These are phyloP conservation scores for Tenualosa thibaudeaui DNA, from an alignment of 2,797 vertebrate species.

Conservation along the genomic window DNA sequence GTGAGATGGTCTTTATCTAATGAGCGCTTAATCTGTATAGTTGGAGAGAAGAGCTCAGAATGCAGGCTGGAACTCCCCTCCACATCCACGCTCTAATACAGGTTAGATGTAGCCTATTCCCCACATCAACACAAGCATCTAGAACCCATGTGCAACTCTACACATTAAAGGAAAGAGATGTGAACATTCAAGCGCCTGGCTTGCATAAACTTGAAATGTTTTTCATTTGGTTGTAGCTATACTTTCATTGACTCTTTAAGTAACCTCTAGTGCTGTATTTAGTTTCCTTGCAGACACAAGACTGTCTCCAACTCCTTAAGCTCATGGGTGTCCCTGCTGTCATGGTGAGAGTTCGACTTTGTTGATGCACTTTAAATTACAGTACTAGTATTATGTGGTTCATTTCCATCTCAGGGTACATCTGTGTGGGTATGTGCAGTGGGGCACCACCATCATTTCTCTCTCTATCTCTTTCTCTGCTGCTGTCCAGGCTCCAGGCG, in stretches of 20 bases:
- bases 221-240: too few relatives aligned
- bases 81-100: constrained; percentile 48
- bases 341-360: constrained; percentile 62
- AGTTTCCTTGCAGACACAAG: constrained; percentile 66
- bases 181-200: too few relatives aligned
- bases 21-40: constrained; percentile 55
- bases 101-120: constrained; percentile 51
- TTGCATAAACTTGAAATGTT: too few relatives aligned
- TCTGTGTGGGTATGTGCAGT: background rate
- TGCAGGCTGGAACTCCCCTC: constrained; percentile 56
- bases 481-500: constrained; percentile 73
- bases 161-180: background rate
- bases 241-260: background rate
- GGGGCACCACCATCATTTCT: background rate
- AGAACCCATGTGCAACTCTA: background rate
- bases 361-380: background rate
- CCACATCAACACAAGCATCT: background rate
- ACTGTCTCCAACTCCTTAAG: constrained; percentile 70
- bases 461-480: background rate
- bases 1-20: background rate
- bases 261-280: constrained; percentile 2
- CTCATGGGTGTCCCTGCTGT: constrained; percentile 77
- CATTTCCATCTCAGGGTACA: background rate
- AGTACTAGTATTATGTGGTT: too few relatives aligned
- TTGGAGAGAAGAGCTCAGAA: constrained; percentile 70